Conservation (phyloP, 2,113 vertebrate genomes). For the Opisthocomus hoazin region DNA sequence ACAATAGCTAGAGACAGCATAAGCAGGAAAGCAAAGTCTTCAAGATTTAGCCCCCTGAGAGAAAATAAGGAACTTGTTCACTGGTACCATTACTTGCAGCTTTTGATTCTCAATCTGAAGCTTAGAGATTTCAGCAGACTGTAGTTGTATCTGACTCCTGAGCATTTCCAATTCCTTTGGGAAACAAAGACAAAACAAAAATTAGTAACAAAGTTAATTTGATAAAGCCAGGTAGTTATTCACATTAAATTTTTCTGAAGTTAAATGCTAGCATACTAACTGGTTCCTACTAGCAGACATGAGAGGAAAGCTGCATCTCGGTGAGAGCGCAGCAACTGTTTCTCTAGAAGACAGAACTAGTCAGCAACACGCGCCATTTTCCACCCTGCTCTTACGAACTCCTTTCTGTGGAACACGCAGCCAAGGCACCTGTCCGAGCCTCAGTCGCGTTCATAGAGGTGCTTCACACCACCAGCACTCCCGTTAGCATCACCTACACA, state of each 20-base stretch:
- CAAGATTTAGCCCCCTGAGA: background rate
- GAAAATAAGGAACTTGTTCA: conserved; percentile 35
- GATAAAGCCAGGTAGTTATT: background rate
- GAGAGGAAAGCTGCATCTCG: background rate
- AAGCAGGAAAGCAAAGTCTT: background rate
- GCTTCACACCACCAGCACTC: background rate
- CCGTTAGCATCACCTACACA: rapidly evolving
- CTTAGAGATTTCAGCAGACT: conserved; percentile 78
- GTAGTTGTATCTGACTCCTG: conserved; percentile 77
- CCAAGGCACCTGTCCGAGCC: background rate
- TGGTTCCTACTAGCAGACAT: rapidly evolving
- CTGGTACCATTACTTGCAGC: conserved; percentile 72
- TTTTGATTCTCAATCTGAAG: conserved; percentile 84
- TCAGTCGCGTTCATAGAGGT: rapidly evolving
- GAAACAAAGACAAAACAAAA: background rate
- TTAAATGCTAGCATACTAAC: background rate
- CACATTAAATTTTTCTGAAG: background rate
- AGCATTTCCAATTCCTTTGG: conserved; percentile 83
- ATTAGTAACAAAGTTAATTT: background rate
- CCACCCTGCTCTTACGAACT: rapidly evolving
- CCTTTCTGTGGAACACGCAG: background rate
- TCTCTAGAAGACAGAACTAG: no score
- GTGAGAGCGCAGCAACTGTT: rapidly evolving
- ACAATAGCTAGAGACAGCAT: background rate
- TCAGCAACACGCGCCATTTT: rapidly evolving